These are phyloP conservation scores for Malthinus flaveolus DNA, from an alignment of 2,888 invertebrate genomes.

Conservation along the genomic window DNA sequence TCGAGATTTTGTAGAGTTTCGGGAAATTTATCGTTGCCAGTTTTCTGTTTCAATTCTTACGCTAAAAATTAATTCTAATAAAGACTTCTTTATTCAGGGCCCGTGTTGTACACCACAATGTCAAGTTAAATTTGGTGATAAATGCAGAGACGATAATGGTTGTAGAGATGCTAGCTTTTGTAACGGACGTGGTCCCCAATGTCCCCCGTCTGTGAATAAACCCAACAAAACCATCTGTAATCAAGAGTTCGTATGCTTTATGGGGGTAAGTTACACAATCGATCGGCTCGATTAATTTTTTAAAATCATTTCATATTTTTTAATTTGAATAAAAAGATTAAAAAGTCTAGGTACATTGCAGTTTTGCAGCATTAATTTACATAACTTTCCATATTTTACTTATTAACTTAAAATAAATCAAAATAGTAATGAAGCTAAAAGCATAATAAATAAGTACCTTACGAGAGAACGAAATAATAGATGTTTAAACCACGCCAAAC, in stretches of 20 bases:
- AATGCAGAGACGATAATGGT: conserved; percentile 91
- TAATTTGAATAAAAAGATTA: not conserved
- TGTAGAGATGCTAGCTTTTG: conserved; percentile 93
- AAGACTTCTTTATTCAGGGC: conserved; percentile 61
- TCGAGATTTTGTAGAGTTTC: no score
- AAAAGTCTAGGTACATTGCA: no score
- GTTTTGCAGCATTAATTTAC: no score
- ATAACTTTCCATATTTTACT: no score
- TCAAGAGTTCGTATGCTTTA: conserved; percentile 94
- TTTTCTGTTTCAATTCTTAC: not conserved
- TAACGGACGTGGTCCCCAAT: conserved; percentile 84
- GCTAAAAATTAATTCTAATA: not conserved
- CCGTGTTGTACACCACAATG: conserved; percentile 94
- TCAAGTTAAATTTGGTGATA: conserved; percentile 80
- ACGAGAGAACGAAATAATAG: no score
- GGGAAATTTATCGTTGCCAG: not conserved
- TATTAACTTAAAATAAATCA: no score
- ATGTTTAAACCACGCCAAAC: no score
- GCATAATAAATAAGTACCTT: no score
- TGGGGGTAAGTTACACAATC: conserved; percentile 74
- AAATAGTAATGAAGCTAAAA: no score
- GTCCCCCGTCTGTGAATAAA: conserved; percentile 91
- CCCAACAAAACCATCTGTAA: conserved; percentile 95
- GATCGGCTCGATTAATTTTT: not conserved
- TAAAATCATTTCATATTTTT: not conserved